These are phyloP conservation scores for Chlorospingus semifuscus DNA, from an alignment of 2,797 vertebrate genomes.

Conservation along the genomic window DNA sequence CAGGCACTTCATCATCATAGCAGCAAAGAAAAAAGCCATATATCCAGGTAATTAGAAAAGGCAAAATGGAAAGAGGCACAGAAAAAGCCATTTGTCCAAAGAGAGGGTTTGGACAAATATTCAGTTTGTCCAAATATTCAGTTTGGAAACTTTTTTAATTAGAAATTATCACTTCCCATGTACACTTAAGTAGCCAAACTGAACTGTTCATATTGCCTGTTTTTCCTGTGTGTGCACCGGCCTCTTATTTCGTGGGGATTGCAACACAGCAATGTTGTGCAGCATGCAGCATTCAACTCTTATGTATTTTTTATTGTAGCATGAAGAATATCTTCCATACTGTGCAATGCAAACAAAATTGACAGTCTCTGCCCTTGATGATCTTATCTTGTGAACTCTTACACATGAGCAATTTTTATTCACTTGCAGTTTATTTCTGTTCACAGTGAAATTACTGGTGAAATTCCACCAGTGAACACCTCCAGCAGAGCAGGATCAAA, in stretches of 20 bases:
- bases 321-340: background rate
- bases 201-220: background rate
- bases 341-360: background rate
- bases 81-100: background rate
- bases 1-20: background rate
- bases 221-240: background rate
- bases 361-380: background rate
- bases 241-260: background rate
- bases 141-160: background rate
- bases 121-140: background rate
- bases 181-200: background rate
- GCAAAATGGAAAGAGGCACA: background rate
- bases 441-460: background rate
- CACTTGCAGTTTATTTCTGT: background rate
- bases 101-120: background rate
- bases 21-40: background rate
- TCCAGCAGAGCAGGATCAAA: background rate
- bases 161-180: background rate
- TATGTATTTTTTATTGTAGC: background rate
- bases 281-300: background rate
- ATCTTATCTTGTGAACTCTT: background rate
- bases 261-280: background rate
- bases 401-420: background rate
- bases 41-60: background rate
- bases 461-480: background rate